A percentile compares a stretch with the other conserved stretches of the same genome.
These are phyloP conservation scores for Podarcis cretensis DNA, from an alignment of 2,113 vertebrate species.

Conservation along the genomic window DNA sequence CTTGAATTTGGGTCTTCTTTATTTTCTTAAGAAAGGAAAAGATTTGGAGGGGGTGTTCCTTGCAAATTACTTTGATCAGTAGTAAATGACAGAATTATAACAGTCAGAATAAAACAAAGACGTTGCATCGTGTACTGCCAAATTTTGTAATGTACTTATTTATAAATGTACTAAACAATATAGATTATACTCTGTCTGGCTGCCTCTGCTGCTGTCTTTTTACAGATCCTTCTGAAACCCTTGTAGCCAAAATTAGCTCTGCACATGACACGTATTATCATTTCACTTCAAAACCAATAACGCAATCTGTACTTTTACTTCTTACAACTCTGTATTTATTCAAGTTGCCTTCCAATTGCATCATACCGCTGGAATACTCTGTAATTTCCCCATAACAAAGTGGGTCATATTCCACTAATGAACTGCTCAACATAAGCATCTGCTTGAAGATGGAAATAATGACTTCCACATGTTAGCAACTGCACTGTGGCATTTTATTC, in stretches of 20 bases:
- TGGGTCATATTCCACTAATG: slow-evolving; percentile 73
- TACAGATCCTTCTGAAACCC: slow-evolving; percentile 35
- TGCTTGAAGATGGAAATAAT: slow-evolving; percentile 75
- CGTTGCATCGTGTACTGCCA: not conserved
- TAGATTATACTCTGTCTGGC: slow-evolving; percentile 3
- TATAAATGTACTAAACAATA: slow-evolving; percentile 8
- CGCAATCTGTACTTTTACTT: slow-evolving; percentile 71
- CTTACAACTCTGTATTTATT: slow-evolving; percentile 64
- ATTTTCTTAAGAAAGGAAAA: not conserved
- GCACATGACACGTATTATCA: slow-evolving; percentile 38
- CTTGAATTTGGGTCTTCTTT: not conserved
- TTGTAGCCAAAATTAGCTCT: slow-evolving; percentile 48
- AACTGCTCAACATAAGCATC: slow-evolving; percentile 65
- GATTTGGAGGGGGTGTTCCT: not conserved
- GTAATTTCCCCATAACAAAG: slow-evolving; percentile 75
- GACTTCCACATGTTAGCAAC: slow-evolving; percentile 76
- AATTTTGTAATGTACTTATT: not conserved
- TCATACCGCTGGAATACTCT: slow-evolving; percentile 59
- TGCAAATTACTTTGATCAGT: not conserved
- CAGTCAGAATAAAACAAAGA: not conserved
- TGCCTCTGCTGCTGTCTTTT: not conserved
- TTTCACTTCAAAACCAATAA: slow-evolving; percentile 66
- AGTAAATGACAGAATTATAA: not conserved
- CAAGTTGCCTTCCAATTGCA: slow-evolving; percentile 72
- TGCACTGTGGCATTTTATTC: slow-evolving; percentile 63